Evolutionary conservation across 2,888 invertebrate species (phyloP), one percentile per base, ranked within the genome.

Genomic region (Tridacna gigas): DNA sequence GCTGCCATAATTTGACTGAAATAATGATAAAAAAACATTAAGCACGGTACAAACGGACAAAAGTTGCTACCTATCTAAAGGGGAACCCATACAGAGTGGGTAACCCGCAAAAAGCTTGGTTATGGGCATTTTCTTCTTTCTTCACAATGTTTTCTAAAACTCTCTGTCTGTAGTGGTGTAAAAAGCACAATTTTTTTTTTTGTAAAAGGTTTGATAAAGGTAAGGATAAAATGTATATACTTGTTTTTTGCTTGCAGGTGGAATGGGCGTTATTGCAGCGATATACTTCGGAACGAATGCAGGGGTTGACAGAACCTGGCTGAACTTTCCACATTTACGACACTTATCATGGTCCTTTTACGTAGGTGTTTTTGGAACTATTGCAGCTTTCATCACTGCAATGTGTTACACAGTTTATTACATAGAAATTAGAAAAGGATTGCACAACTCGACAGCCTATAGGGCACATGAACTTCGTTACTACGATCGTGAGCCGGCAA

Each of bases 341-440:
- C 78, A 77, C n/a, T 74, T 88, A 9, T 76, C 80, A 26, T 88
- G 88, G 88, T 88, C 88, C 18, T 88, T 82, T 48, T 88, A 88
- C 63, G 37, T 77, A 12, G 77, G 81, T 18, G 71, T 78, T 0
- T 63, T 83, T 37, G 85, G 88, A 28, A 82, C 82, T 45, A 66
- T 82, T 18, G 12, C 80, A 9, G 75, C 83, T 0, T 56, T 88
- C 7, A 47, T 83, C 11, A 48, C 80, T 25, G 83, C 48, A 2
- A 78, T 81, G 80, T 80, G 77, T 25, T 85, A 82, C 66, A 67
- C 79, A 0, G 83, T 88, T 9, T 85, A 79, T 60, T 85, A 67
- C 66, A 75, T 88, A 26, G 66, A 76, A 25, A 69, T 88, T 13
- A 81, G 85, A 11, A 81, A 56, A 60, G 75, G 47, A 4, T 75